These are phyloP conservation scores for Axis porcinus DNA, from an alignment of 2,113 vertebrate genomes.

Conservation along the genomic window DNA sequence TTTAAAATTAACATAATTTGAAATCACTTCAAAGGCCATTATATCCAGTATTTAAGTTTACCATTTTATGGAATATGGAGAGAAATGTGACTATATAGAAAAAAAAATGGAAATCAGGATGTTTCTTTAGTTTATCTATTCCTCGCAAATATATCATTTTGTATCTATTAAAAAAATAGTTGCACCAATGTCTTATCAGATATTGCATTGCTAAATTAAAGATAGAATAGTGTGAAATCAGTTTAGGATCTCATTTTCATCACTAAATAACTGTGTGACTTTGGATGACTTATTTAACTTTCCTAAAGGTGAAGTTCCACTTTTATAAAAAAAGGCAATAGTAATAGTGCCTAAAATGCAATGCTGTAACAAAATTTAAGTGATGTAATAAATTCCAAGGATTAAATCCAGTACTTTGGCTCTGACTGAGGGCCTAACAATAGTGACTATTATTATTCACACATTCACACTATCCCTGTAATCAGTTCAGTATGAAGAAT, in stretches of 20 bases:
- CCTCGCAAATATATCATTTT: not conserved
- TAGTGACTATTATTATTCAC: not conserved
- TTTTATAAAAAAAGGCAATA: not conserved
- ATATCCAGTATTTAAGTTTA: not conserved
- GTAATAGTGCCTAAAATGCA: not conserved
- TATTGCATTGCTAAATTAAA: not conserved
- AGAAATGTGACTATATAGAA: not conserved
- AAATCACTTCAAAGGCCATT: not conserved
- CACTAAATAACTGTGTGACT: not conserved
- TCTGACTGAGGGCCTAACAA: not conserved
- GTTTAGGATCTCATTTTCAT: not conserved
- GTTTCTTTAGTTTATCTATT: not conserved
- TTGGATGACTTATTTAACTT: not conserved
- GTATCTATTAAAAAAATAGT: not conserved
- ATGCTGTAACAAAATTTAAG: not conserved
- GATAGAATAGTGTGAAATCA: not conserved
- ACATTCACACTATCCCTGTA: not conserved
- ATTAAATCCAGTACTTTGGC: not conserved
- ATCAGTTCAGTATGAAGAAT: not conserved
- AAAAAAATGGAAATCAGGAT: not conserved
- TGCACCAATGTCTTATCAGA: not conserved
- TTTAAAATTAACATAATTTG: not conserved
- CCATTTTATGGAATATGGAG: not conserved
- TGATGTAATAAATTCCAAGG: not conserved
- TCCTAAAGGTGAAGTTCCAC: not conserved